Evolutionary conservation across 2,113 vertebrate genomes (phyloP).

Genomic region (Amphiprion percula): DNA sequence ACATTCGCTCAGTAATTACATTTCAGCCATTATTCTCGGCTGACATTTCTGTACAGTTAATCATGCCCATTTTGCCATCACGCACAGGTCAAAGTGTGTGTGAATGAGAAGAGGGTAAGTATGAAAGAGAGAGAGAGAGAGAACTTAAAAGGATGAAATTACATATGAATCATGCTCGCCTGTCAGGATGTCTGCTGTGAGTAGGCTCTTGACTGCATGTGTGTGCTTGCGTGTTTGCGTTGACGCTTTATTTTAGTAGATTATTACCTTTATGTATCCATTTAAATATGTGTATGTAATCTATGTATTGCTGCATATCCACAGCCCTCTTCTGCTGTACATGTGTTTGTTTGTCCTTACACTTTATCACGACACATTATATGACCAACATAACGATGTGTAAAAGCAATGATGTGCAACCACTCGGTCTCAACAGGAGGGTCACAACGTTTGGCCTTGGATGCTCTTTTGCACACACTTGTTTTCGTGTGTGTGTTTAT

Average conservation of each 20-base stretch:
- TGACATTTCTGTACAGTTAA: constrained; percentile 81
- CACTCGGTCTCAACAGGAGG: constrained; percentile 42
- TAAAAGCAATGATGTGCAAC: constrained; percentile 52
- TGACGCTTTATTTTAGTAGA: constrained; percentile 19
- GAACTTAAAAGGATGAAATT: constrained; percentile 43
- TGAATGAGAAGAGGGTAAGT: constrained; percentile 63
- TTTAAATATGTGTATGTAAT: constrained; percentile 25
- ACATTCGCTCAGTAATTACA: constrained; percentile 73
- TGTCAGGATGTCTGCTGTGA: constrained; percentile 18
- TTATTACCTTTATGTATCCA: constrained; percentile 15
- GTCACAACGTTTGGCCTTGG: constrained; percentile 69
- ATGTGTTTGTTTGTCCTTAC: constrained; percentile 12
- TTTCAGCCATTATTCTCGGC: constrained; percentile 76
- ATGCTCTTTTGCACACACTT: constrained; percentile 55
- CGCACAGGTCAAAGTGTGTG: constrained; percentile 69
- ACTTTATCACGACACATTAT: constrained; percentile 5
- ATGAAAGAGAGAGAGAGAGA: constrained; percentile 8
- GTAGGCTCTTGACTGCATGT: constrained; percentile 13
- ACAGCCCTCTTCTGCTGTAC: not conserved
- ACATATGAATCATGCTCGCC: constrained; percentile 22
- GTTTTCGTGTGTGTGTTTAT: constrained; percentile 14
- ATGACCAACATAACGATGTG: constrained; percentile 47
- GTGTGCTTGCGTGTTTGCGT: constrained; percentile 7
- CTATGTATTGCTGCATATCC: constrained; percentile 3
- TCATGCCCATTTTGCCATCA: constrained; percentile 76